Evolutionary conservation across 2,888 invertebrate genomes (phyloP).

Genomic region (Baronia brevicornis): DNA sequence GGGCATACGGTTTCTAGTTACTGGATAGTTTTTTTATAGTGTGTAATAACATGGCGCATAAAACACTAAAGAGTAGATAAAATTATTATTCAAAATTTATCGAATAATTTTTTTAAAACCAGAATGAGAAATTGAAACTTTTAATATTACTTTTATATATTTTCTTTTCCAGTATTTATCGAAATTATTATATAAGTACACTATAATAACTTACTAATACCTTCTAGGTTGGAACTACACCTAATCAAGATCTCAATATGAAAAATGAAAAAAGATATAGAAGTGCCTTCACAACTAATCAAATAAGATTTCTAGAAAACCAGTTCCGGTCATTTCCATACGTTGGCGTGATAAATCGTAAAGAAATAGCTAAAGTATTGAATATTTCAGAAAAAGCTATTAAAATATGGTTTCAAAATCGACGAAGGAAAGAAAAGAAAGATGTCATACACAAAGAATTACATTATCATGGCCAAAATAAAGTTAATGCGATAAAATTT

Average conservation of each 20-base stretch:
- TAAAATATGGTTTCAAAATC: conserved; percentile 91
- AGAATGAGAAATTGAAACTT: no score
- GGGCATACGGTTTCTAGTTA: no score
- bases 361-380: conserved; percentile 78
- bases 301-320: conserved; percentile 82
- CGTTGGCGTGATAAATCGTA: conserved; percentile 79
- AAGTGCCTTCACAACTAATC: conserved; percentile 85
- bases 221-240: no score
- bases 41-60: no score
- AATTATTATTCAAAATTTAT: no score
- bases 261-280: conserved; percentile 42
- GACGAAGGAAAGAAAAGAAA: conserved; percentile 84
- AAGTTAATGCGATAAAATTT: conserved; percentile 21
- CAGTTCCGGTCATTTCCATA: conserved; percentile 82
- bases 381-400: conserved; percentile 83
- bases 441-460: conserved; percentile 40
- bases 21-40: no score
- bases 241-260: conserved; percentile 7
- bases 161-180: no score
- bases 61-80: no score
- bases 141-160: no score
- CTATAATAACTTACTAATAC: no score
- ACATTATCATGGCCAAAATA: conserved; percentile 23
- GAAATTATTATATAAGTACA: no score
- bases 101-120: no score